Evolutionary conservation across 2,797 vertebrate genomes (phyloP).

Genomic region (Notamacropus eugenii): DNA sequence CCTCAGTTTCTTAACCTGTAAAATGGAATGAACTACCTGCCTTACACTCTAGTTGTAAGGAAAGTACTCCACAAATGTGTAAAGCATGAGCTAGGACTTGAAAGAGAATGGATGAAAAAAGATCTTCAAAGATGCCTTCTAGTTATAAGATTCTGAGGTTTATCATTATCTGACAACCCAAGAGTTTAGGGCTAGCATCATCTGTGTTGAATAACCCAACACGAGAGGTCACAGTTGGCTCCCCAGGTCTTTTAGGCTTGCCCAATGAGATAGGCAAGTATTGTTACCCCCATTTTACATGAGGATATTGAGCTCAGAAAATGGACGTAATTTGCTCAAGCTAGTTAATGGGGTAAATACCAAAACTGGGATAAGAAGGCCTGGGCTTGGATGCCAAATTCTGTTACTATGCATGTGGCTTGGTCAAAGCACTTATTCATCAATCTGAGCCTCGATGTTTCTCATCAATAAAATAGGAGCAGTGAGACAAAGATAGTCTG

Average conservation of each 20-base stretch:
- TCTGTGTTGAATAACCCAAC: background rate
- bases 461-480: background rate
- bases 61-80: background rate
- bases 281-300: background rate
- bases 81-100: background rate
- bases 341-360: background rate
- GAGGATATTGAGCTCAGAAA: background rate
- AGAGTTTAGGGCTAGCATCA: background rate
- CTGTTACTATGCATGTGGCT: too few species aligned
- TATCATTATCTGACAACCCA: background rate
- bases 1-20: background rate
- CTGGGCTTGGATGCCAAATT: too few species aligned
- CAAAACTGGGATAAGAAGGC: background rate
- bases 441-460: background rate
- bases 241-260: background rate
- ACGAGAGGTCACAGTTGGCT: background rate
- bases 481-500: background rate
- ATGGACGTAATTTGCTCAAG: background rate
- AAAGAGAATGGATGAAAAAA: background rate
- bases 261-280: background rate
- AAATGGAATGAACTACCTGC: background rate
- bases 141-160: background rate
- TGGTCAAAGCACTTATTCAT: too few species aligned
- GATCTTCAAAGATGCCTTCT: too few species aligned
- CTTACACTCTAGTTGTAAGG: background rate